Conservation (phyloP, 2,113 vertebrate genomes). For the Toxotes chatareus region DNA sequence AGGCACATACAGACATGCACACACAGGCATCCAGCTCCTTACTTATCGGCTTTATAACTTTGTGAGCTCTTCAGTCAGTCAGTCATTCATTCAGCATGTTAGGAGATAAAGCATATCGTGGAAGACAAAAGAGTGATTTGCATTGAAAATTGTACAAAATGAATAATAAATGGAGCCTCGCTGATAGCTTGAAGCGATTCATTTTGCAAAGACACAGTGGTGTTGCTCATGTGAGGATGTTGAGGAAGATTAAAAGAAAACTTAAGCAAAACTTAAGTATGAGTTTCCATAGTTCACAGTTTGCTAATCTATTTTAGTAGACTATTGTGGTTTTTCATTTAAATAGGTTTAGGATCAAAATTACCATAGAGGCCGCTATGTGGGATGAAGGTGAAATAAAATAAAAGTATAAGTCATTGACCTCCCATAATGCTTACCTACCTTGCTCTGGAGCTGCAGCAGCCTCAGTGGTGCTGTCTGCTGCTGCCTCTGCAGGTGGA, state of each 20-base stretch:
- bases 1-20: background rate
- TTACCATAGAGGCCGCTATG: background rate
- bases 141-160: conserved; percentile 22
- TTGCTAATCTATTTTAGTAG: too few species aligned
- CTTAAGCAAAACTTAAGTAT: background rate
- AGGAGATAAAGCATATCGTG: background rate
- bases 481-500: conserved; percentile 19
- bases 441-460: conserved; percentile 64
- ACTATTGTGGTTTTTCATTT: background rate
- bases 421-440: conserved; percentile 14
- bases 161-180: background rate
- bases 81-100: background rate
- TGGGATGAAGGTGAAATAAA: background rate
- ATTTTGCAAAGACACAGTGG: background rate
- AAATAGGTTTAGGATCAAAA: background rate
- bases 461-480: conserved; percentile 8
- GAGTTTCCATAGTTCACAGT: background rate
- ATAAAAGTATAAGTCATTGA: background rate
- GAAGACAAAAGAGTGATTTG: conserved; percentile 12
- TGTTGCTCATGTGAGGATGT: background rate
- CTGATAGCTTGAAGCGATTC: background rate
- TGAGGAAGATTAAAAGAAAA: too few species aligned
- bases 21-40: background rate
- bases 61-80: background rate
- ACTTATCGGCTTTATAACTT: conserved; percentile 3